Percentiles rank a stretch among this genome's conserved stretches.
phyloP scores from a whole-genome alignment of 2,113 vertebrate genomes.

The Marmota flaviventris region DNA sequence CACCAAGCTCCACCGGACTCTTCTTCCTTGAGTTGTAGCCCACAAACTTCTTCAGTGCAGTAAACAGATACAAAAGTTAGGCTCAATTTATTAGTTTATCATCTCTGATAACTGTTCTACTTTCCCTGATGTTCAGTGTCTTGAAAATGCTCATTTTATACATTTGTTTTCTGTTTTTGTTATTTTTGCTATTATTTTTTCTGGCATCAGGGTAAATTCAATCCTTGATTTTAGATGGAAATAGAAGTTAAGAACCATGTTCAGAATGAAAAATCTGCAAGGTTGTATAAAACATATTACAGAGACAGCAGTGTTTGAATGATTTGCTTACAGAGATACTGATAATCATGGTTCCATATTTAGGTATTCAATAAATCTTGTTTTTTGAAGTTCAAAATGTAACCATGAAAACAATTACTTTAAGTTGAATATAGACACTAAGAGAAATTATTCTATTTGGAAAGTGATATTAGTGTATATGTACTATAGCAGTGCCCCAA shows the following conservation, averaged over 20 bases:
- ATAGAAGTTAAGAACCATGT: neutral
- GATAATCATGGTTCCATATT: neutral
- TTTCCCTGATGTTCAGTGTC: neutral
- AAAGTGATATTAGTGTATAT: neutral
- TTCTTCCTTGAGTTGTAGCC: neutral
- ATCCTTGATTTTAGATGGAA: neutral
- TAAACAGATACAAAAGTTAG: neutral
- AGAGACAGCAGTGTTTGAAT: neutral
- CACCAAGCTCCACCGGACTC: neutral
- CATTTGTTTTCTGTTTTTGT: neutral
- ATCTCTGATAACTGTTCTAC: neutral
- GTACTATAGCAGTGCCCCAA: neutral
- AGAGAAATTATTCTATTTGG: neutral
- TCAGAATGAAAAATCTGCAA: neutral
- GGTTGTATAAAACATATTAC: neutral
- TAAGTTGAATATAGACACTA: neutral
- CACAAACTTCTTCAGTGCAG: neutral
- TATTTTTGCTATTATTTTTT: neutral
- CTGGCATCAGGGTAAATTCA: neutral
- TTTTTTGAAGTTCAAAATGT: neutral
- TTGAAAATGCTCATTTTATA: neutral
- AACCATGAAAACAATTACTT: neutral
- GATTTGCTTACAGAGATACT: neutral
- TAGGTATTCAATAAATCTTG: neutral
- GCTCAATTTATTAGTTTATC: neutral